phyloP scores from a whole-genome alignment of 64 coral and sea anemone genomes.

The Montipora cactus region DNA sequence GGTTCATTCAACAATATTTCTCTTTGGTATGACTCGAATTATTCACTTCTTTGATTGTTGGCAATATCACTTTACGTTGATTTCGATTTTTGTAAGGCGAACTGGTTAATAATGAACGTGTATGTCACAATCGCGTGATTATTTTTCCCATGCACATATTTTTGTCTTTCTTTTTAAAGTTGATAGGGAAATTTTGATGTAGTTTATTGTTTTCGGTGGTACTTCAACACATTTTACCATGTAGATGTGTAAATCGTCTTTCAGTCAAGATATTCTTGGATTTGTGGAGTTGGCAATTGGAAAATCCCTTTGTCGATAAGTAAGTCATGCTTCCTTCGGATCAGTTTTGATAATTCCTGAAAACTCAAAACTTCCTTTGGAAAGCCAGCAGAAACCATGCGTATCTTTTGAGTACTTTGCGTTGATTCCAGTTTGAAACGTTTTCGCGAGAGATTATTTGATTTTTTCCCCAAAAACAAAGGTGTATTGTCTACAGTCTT shows the following conservation, averaged over 20 bases:
- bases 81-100: background rate
- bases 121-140: slow-evolving; percentile 13
- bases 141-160: background rate
- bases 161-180: background rate
- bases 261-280: background rate
- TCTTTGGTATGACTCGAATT: background rate
- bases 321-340: background rate
- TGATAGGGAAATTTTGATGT: background rate
- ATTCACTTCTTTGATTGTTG: background rate
- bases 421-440: background rate
- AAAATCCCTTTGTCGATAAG: background rate
- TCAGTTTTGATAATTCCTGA: background rate
- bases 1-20: background rate
- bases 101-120: background rate
- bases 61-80: too few species aligned
- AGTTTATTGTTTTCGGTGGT: background rate
- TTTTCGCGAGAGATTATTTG: background rate
- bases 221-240: background rate
- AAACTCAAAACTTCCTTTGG: background rate
- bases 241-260: background rate
- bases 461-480: background rate
- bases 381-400: background rate
- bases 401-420: background rate
- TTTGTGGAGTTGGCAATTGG: background rate
- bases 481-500: background rate